A percentile compares a stretch with the other conserved stretches of the same genome.
These are phyloP conservation scores for Trididemnum clinides DNA, from an alignment of 23 tunicate genomes.

Conservation along the genomic window DNA sequence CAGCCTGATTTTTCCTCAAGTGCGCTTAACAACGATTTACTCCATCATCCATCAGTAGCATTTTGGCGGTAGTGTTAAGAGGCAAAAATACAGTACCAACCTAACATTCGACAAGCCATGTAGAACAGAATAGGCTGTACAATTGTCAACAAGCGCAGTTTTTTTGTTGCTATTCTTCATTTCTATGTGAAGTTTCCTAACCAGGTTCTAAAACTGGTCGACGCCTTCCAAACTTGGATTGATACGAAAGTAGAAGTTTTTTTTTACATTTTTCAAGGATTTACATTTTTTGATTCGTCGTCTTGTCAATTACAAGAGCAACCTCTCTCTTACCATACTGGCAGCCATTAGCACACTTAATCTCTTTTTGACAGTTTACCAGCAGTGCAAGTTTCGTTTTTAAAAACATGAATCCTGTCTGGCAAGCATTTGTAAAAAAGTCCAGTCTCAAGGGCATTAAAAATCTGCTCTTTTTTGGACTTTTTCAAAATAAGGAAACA, in stretches of 20 bases:
- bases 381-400: no score
- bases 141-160: background rate
- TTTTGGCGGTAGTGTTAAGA: constrained; percentile 1
- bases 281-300: background rate
- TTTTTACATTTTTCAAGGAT: background rate
- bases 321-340: background rate
- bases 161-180: background rate
- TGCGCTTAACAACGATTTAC: background rate
- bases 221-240: background rate
- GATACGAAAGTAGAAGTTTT: background rate
- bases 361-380: constrained; percentile 2
- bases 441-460: background rate
- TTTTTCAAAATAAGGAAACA: background rate
- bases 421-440: constrained; percentile 17
- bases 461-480: background rate
- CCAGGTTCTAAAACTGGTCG: background rate
- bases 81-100: background rate
- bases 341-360: constrained; percentile 19
- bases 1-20: background rate
- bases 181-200: constrained; percentile 18
- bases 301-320: background rate
- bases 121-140: background rate
- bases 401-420: no score
- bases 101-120: constrained; percentile 1
- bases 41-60: background rate